These are phyloP conservation scores for Falco rusticolus DNA, from an alignment of 2,797 vertebrate genomes.

Conservation along the genomic window DNA sequence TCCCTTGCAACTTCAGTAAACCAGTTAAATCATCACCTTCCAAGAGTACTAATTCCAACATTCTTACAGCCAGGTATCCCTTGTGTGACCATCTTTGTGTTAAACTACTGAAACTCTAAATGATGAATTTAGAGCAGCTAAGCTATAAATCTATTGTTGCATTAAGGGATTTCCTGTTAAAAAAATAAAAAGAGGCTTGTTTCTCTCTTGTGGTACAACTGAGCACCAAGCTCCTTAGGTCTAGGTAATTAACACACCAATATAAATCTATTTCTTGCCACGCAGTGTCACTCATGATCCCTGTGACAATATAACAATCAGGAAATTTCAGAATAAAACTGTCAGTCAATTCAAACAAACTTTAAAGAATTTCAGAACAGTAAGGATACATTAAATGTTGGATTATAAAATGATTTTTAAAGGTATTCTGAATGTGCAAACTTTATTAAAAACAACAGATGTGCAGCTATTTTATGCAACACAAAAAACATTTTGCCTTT, in stretches of 20 bases:
- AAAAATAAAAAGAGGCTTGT: background rate
- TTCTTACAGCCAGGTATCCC: background rate
- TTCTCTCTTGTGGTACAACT: background rate
- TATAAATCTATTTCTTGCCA: slow-evolving; percentile 29
- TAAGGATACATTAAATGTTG: background rate
- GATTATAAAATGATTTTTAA: background rate
- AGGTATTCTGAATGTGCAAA: slow-evolving; percentile 4
- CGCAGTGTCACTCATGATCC: background rate
- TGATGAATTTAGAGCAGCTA: background rate
- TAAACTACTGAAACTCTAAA: background rate
- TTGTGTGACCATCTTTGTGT: background rate
- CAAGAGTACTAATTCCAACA: background rate
- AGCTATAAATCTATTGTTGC: slow-evolving; percentile 8
- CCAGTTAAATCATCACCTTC: background rate
- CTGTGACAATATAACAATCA: background rate
- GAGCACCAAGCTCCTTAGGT: background rate
- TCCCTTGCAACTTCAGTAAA: slow-evolving; percentile 1
- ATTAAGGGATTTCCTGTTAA: background rate
- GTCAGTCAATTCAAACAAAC: slow-evolving; percentile 14
- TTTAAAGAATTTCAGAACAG: background rate
- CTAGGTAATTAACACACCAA: slow-evolving; percentile 37
- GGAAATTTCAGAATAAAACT: slow-evolving; percentile 39
- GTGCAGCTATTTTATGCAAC: slow-evolving; percentile 6
- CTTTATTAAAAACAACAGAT: slow-evolving; percentile 33
- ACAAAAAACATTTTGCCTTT: slow-evolving; percentile 4